These are phyloP conservation scores for Drosophila saltans DNA, from an alignment of 1,140 invertebrate genomes.

Conservation along the genomic window DNA sequence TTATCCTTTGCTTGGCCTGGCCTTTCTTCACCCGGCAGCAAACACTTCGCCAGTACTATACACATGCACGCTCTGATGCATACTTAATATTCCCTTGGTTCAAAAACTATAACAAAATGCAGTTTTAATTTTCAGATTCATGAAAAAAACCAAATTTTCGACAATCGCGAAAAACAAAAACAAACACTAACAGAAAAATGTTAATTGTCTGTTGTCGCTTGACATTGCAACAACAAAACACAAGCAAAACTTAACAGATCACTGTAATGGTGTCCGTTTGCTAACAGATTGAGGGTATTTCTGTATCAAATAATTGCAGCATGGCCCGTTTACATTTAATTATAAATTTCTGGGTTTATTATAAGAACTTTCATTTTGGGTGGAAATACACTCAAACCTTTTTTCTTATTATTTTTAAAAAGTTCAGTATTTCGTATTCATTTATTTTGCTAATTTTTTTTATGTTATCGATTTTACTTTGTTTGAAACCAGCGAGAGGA, in stretches of 20 bases:
- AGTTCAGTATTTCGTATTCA: too few species aligned
- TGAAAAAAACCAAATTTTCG: conserved; percentile 2
- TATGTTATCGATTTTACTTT: neutral
- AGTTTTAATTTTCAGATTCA: neutral
- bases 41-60: neutral
- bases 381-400: too few species aligned
- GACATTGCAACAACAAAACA: too few species aligned
- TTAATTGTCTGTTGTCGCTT: neutral
- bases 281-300: neutral
- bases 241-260: neutral
- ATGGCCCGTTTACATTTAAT: neutral
- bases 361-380: neutral
- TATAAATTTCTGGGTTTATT: neutral
- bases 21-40: conserved; percentile 6
- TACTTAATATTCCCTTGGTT: neutral
- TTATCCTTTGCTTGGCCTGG: conserved; percentile 8
- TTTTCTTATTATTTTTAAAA: too few species aligned
- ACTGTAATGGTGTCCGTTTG: neutral
- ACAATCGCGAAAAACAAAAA: conserved; percentile 12
- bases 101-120: neutral
- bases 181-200: conserved; percentile 11
- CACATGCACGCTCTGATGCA: neutral
- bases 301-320: neutral
- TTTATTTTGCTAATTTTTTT: neutral
- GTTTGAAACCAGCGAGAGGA: neutral